Evolutionary conservation across 2,888 invertebrate species (phyloP), one percentile per base, ranked within the genome.

Genomic region (Ptycholaimellus sp.): DNA sequence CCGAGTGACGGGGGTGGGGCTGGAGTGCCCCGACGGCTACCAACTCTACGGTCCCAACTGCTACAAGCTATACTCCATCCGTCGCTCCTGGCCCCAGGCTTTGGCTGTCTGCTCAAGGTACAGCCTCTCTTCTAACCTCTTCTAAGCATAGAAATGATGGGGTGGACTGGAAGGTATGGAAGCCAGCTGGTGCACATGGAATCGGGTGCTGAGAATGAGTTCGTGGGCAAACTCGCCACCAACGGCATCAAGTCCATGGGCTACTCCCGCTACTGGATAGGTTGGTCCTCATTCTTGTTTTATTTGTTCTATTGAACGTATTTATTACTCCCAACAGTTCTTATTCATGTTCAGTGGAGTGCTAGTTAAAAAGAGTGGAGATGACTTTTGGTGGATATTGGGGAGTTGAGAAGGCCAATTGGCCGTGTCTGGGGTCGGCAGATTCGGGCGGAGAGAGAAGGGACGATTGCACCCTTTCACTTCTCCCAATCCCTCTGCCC

Each of bases 101-200:
- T 36, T 57, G 20, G 42, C 45, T 3, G 52, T 53, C 22, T 56
- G 56, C 20, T 17, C 17, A 4, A 36, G 11, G 16, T n/a, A 31
- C n/a, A 33, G 19, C 19, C 19, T 9, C 16, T 7, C 19, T 33
- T 16, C 18, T 19, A 4, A 11, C 11, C 17, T 33, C 33, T 3
- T 28, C 18, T 33, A 5, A 33, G 21, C 11, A 21, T 21, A 21
- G 22, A 14, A 23, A 22, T 30, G 14, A 21, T 7, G 30, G 3
- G 17, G 20, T 11, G 17, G 46, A 36, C 40, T 63, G 65, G 41
- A 60, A 85, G 87, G 64, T 87, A 87, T 63, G 87, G 87, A 53
- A 81, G 83, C 65, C 81, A 83, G 57, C 64, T 90, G 51, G 80
- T 83, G 67, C 73, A 80, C 42, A 75, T 87, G 49, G 82, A 83